These are phyloP conservation scores for Falco punctatus DNA, from an alignment of 2,113 vertebrate species.

Conservation along the genomic window DNA sequence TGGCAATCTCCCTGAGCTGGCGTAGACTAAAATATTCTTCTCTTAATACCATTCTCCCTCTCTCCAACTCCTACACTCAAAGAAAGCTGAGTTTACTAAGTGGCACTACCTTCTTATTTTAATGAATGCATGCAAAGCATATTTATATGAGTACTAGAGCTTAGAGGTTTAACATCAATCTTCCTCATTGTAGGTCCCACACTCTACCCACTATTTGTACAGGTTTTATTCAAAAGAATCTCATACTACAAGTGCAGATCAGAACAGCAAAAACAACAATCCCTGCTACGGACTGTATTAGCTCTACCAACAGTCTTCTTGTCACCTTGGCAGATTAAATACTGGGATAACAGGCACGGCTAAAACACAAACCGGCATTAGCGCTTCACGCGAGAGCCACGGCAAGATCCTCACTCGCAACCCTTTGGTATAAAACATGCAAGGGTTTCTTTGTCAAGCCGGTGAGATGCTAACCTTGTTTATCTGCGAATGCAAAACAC, in stretches of 20 bases:
- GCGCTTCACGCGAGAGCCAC: neutral
- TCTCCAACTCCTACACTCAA: slow-evolving; percentile 16
- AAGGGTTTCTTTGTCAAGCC: slow-evolving; percentile 15
- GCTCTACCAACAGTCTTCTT: neutral
- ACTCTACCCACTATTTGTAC: neutral
- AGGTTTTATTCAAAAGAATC: neutral
- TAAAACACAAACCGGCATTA: neutral
- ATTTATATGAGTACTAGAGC: neutral
- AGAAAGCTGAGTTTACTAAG: slow-evolving; percentile 41
- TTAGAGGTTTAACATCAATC: neutral
- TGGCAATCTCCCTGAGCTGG: slow-evolving; percentile 61
- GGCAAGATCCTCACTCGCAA: neutral
- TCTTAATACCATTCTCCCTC: slow-evolving; percentile 37
- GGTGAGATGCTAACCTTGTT: slow-evolving; percentile 49
- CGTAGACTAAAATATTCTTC: slow-evolving; percentile 17
- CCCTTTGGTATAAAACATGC: neutral
- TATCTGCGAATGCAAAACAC: slow-evolving; percentile 46
- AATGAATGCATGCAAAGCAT: neutral
- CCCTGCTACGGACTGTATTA: neutral
- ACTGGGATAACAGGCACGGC: neutral
- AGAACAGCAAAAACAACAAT: neutral
- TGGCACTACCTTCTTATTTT: neutral
- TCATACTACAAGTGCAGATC: neutral
- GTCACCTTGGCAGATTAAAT: neutral
- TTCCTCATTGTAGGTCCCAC: neutral